These are phyloP conservation scores for Paratilapia polleni DNA, from an alignment of 2,113 vertebrate species.

Conservation along the genomic window DNA sequence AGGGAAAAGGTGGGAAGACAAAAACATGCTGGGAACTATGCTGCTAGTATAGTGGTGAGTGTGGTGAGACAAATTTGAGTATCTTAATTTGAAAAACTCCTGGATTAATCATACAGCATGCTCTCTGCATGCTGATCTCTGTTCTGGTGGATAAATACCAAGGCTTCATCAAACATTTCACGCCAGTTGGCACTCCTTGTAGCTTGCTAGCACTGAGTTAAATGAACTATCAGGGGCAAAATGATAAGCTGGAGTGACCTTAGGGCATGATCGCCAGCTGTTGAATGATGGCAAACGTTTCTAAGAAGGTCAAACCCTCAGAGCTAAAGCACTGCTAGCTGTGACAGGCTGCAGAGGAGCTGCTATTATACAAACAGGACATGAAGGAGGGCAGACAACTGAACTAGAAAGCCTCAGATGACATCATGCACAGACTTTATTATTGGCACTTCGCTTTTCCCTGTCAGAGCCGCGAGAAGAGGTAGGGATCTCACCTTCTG, in stretches of 20 bases:
- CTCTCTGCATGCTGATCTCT: background rate
- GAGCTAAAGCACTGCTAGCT: conserved; percentile 21
- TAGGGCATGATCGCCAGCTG: conserved; percentile 27
- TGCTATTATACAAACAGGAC: background rate
- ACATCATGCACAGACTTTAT: background rate
- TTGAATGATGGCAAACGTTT: conserved; percentile 15
- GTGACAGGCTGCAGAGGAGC: conserved; percentile 1
- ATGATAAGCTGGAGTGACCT: conserved; percentile 32
- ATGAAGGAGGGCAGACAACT: background rate
- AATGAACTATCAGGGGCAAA: background rate
- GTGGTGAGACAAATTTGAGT: background rate
- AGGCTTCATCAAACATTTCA: background rate
- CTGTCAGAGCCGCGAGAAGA: background rate
- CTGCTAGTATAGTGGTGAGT: background rate
- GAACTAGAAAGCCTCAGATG: background rate
- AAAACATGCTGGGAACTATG: background rate
- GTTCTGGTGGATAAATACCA: background rate
- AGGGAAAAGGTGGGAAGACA: background rate
- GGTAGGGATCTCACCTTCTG: conserved; percentile 87
- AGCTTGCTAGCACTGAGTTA: background rate
- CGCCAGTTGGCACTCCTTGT: background rate
- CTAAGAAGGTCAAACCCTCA: conserved; percentile 19
- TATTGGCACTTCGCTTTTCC: background rate
- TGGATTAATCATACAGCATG: background rate
- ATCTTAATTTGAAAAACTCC: background rate